Evolutionary conservation across 30 jellyfish, hydroid and myxozoan species (phyloP), one percentile per base, ranked within the genome.

Genomic region (Haliclystus octoradiatus): DNA sequence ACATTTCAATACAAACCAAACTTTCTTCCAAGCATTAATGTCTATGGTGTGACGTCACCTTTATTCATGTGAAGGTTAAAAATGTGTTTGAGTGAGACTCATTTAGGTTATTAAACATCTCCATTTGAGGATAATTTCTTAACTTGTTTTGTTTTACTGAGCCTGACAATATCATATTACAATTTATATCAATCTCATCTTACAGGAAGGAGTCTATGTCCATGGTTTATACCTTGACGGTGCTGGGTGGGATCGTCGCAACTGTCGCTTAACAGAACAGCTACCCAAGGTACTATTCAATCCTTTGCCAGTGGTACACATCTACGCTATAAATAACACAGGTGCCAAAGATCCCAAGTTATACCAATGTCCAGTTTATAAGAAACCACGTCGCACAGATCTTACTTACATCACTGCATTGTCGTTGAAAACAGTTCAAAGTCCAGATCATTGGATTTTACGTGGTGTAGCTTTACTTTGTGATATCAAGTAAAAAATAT

Each of bases 401-500:
- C 84, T 88, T 23, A 88, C 97, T 3, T 88, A 88, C 85, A 78
- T 88, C 63, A 88, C 97, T 9, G 82, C 95, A 27, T 73, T 88
- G 78, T 80, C 84, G 68, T 46, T 88, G 64, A 76, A 78, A 33
- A 88, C 97, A 19, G 74, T 74, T 29, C 94, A 72, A 70, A 75
- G 82, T 63, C 97, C 97, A 3, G 97, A 88, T 49, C 93, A 88
- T 33, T 88, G 97, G 97, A 88, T 88, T 66, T 49, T 88, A 33
- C 52, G 97, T 28, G 97, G 97, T 24, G 97, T 88, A n/a, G 97
- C 97, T 2, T 79, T 88, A 1, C 93, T 88, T 2, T 88, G 97
- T 62, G 95, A 80, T 73, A 80, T 88, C 79, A 88, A 80, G 50
- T 88, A 78, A 75, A 71, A 3, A 32, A 22, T 4, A n/a, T 46